These are phyloP conservation scores for Tachina fera DNA, from an alignment of 2,888 invertebrate genomes.

Conservation along the genomic window DNA sequence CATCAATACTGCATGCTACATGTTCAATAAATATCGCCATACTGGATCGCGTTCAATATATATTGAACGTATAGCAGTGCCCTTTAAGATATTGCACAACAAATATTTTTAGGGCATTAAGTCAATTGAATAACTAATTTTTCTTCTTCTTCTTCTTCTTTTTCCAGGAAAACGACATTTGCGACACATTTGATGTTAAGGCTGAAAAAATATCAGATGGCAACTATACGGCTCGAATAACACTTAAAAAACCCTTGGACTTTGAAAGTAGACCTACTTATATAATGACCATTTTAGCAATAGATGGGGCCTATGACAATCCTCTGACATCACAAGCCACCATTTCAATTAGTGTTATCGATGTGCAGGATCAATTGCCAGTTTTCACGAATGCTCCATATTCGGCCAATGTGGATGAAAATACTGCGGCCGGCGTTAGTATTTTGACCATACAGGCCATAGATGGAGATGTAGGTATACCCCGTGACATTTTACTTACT, in stretches of 20 bases:
- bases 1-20: too few relatives aligned
- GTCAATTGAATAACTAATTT: background rate
- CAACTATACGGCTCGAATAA: conserved; percentile 88
- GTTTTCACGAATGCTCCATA: conserved; percentile 92
- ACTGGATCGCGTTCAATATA: too few relatives aligned
- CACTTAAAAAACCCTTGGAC: conserved; percentile 87
- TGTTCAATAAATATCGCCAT: too few relatives aligned
- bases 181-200: conserved; percentile 87
- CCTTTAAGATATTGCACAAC: too few relatives aligned
- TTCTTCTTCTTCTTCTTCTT: background rate
- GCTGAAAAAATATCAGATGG: conserved; percentile 88
- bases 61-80: too few relatives aligned
- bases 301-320: conserved; percentile 86
- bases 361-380: conserved; percentile 93
- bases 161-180: conserved; percentile 86
- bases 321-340: conserved; percentile 88
- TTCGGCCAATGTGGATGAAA: conserved; percentile 90
- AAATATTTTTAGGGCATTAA: background rate
- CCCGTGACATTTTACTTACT: conserved; percentile 86
- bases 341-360: conserved; percentile 89
- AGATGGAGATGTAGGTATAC: conserved; percentile 92
- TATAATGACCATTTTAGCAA: conserved; percentile 87
- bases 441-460: conserved; percentile 89
- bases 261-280: conserved; percentile 90
- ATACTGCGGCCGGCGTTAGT: conserved; percentile 86